These are phyloP conservation scores for Polymixis lichenea DNA, from an alignment of 2,888 invertebrate species.

Conservation along the genomic window DNA sequence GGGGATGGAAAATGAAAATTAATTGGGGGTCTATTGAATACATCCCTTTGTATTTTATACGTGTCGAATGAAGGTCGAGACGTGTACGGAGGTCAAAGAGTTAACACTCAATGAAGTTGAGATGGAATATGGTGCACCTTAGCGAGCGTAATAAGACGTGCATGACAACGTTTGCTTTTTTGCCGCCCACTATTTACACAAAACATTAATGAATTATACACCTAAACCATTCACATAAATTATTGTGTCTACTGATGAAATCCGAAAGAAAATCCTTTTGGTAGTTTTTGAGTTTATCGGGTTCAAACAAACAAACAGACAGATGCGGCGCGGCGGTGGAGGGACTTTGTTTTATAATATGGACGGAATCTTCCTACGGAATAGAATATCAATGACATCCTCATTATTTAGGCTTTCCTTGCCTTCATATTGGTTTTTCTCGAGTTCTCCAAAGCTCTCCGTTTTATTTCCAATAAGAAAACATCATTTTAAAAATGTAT, in stretches of 20 bases:
- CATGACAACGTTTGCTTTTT: neutral
- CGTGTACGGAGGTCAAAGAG: neutral
- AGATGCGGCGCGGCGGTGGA: too few species aligned
- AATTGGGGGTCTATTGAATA: neutral
- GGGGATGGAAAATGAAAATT: neutral
- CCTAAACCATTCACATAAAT: too few species aligned
- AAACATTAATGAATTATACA: too few species aligned
- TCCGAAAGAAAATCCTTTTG: too few species aligned
- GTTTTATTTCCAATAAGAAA: slow-evolving; percentile 23
- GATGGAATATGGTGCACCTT: neutral
- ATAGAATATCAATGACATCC: neutral
- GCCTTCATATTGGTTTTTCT: neutral
- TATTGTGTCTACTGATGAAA: too few species aligned
- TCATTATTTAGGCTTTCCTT: neutral
- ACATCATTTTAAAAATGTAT: slow-evolving; percentile 46
- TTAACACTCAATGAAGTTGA: neutral
- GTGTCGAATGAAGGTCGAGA: neutral
- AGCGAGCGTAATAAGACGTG: neutral
- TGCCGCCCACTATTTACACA: too few species aligned
- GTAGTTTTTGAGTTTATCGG: too few species aligned
- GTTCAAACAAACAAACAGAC: too few species aligned
- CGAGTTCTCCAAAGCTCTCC: neutral
- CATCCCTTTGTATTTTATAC: neutral
- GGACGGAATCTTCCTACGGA: neutral
- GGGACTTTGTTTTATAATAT: too few species aligned